Percentiles rank a stretch among this genome's conserved stretches.
Conservation (phyloP, 2,888 invertebrate genomes). For the Diplolepis rosae region DNA sequence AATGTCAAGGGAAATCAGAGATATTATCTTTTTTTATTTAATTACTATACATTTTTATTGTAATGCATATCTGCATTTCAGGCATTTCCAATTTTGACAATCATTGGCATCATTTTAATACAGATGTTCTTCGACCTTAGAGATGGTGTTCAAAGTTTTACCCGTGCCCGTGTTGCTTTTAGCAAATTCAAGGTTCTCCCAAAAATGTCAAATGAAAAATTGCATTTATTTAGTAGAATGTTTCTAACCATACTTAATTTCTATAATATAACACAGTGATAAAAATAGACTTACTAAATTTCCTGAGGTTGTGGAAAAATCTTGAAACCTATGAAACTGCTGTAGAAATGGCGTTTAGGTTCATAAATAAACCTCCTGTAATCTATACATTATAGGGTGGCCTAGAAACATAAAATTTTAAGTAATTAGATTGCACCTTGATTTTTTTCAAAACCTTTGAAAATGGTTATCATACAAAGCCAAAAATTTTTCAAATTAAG, state of each 20-base stretch:
- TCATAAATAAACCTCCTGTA: conserved; percentile 8
- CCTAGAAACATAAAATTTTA: too few species aligned
- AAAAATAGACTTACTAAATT: neutral
- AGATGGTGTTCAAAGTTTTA: conserved; percentile 61
- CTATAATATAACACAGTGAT: too few species aligned
- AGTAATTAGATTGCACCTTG: too few species aligned
- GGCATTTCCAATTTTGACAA: conserved; percentile 65
- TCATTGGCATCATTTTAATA: conserved; percentile 64
- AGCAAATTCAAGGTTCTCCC: conserved; percentile 68
- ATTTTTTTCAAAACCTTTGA: too few species aligned
- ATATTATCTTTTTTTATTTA: neutral
- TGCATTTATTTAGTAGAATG: neutral
- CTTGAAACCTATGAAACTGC: neutral
- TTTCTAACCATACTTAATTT: neutral
- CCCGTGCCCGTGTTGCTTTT: conserved; percentile 65
- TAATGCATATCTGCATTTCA: conserved; percentile 52
- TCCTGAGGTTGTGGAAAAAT: neutral
- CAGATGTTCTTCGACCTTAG: conserved; percentile 59
- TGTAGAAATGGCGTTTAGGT: neutral
- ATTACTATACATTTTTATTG: neutral
- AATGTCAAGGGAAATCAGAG: neutral
- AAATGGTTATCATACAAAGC: too few species aligned
- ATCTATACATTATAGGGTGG: too few species aligned
- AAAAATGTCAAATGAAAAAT: conserved; percentile 25
- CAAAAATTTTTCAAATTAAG: too few species aligned